Conservation (phyloP, 1,140 invertebrate species). For the Microplitis demolitor region DNA sequence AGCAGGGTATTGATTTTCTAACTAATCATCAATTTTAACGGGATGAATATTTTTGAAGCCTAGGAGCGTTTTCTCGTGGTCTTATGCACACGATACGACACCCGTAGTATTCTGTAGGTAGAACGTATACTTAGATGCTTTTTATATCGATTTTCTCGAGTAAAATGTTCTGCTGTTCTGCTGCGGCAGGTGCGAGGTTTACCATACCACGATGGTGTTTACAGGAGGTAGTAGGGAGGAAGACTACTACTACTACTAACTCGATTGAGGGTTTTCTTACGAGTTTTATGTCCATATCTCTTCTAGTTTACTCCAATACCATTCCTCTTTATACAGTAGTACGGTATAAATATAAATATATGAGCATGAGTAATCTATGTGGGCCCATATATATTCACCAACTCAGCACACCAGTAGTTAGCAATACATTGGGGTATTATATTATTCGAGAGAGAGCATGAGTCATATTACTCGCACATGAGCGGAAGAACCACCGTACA, state of each 20-base stretch:
- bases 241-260: too few species aligned
- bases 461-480: slow-evolving; percentile 10
- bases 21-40: slow-evolving; percentile 9
- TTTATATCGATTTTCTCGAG: slow-evolving; percentile 29
- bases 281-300: too few species aligned
- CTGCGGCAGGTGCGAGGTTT: slow-evolving; percentile 26
- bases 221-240: neutral
- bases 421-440: too few species aligned
- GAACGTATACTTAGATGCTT: slow-evolving; percentile 17
- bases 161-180: slow-evolving; percentile 19
- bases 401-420: too few species aligned
- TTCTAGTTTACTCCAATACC: too few species aligned
- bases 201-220: slow-evolving; percentile 9
- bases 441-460: slow-evolving; percentile 3
- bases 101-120: neutral
- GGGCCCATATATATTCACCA: neutral
- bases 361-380: too few species aligned
- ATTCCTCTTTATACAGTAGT: too few species aligned
- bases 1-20: slow-evolving; percentile 7
- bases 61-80: slow-evolving; percentile 22
- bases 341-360: too few species aligned
- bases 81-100: slow-evolving; percentile 15
- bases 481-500: neutral
- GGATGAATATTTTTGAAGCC: slow-evolving; percentile 2
- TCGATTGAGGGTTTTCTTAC: too few species aligned